Evolutionary conservation across 2,888 invertebrate genomes (phyloP).

Genomic region (Ormia ochracea): DNA sequence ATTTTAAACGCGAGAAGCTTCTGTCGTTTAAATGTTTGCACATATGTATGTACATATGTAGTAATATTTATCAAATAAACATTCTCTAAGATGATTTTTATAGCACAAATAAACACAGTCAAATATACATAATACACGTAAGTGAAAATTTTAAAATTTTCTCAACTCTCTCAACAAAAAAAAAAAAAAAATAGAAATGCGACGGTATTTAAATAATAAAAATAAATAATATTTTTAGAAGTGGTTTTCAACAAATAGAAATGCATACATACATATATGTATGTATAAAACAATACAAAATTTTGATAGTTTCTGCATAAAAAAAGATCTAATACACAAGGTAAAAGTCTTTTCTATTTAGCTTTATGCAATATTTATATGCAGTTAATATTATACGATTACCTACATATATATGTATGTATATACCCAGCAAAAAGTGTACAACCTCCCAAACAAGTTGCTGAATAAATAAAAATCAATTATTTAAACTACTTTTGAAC

Average conservation of each 20-base stretch:
- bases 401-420: not conserved
- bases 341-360: conserved; percentile 52
- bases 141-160: conserved; percentile 47
- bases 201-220: conserved; percentile 34
- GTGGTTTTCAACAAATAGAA: no score
- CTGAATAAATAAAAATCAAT: not conserved
- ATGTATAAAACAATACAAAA: no score
- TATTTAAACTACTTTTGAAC: not conserved
- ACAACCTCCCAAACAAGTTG: not conserved
- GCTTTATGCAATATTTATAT: not conserved
- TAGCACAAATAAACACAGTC: conserved; percentile 33
- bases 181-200: conserved; percentile 22
- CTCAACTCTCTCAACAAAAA: conserved; percentile 42
- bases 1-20: no score
- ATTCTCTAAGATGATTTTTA: no score
- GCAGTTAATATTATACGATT: no score
- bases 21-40: no score
- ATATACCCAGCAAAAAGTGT: not conserved
- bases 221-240: no score
- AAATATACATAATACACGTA: conserved; percentile 40
- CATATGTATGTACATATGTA: no score
- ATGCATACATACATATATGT: no score
- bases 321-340: conserved; percentile 46
- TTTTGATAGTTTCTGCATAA: conserved; percentile 48
- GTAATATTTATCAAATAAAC: no score